phyloP scores from a whole-genome alignment of 2,113 vertebrate genomes.

The Gila orcuttii region DNA sequence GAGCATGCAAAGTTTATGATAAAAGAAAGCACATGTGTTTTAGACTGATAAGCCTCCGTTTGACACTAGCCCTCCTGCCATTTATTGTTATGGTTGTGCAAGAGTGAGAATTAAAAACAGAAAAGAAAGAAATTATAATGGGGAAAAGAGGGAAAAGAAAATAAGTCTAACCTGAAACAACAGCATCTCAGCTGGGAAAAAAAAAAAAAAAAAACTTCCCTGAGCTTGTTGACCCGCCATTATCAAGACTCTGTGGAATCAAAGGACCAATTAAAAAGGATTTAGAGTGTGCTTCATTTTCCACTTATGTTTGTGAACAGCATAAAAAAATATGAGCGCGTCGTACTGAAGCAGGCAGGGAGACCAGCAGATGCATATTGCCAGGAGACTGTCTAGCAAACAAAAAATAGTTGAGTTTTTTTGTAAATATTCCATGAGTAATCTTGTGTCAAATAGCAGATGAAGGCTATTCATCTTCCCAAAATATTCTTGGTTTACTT shows the following conservation, averaged over 20 bases:
- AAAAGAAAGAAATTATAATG: constrained; percentile 28
- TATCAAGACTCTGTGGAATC: constrained; percentile 53
- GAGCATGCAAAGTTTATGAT: background rate
- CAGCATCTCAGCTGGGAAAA: constrained; percentile 28
- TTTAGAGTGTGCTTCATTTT: constrained; percentile 50
- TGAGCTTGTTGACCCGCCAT: constrained; percentile 55
- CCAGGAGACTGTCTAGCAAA: background rate
- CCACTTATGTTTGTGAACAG: constrained; percentile 30
- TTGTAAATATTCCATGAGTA: constrained; percentile 23
- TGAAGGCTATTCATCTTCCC: constrained; percentile 5
- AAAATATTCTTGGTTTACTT: background rate
- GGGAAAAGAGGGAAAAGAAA: constrained; percentile 9
- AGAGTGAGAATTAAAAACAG: constrained; percentile 10
- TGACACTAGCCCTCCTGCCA: constrained; percentile 34
- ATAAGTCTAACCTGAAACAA: constrained; percentile 37
- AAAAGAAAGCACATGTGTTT: constrained; percentile 52
- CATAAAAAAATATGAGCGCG: background rate
- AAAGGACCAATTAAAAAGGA: constrained; percentile 58
- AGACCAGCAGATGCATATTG: background rate
- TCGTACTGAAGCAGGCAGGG: background rate
- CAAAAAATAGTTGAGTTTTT: background rate
- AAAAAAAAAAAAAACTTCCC: background rate
- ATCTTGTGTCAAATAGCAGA: background rate
- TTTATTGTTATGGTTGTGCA: constrained; percentile 3
- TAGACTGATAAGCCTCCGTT: constrained; percentile 50